Evolutionary conservation across 2,797 vertebrate species (phyloP), one percentile per base, ranked within the genome.

Genomic region (Squalus acanthias): DNA sequence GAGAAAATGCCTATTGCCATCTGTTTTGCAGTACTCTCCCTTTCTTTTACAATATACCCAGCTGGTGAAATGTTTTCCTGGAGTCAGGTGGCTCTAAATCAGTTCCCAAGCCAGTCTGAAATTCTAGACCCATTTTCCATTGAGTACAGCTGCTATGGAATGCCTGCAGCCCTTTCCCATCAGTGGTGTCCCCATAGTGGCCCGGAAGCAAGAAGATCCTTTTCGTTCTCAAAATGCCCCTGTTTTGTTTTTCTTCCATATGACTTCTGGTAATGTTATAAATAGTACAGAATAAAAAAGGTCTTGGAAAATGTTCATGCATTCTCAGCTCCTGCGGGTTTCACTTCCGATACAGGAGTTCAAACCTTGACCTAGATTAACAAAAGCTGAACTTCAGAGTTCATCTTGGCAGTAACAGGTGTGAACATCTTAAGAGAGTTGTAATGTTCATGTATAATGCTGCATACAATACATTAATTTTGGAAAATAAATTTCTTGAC

Each of bases 361-460:
- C 87, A 89, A 57, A 3, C 82, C 57, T 57, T 63, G 88, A 91
- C 57, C 53, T 24, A 91, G 88, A 91, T 91, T 60, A 91, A 57
- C 24, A 91, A 60, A 91, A 60, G 57, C 9, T 91, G 88, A 91
- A 91, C 82, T 50, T 50, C 82, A 85, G 13, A 24, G 82, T 85
- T 91, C 57, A 50, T 63, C 88, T 91, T 91, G 88, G 88, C 88
- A 91, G 57, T 91, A 91, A 60, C 29, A 91, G 88, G 88, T 91
- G 88, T 91, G 88, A 91, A 63, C 88, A 60, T 60, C 46, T 9
- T 85, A 60, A 57, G 5, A 91, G 57, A 6, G 12, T 63, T 53
- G 29, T 91, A 53, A 29, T 91, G 88, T 57, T 91, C 57, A 91
- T 63, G 53, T 91, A 63, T 63, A 60, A 57, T 91, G 57, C 88